Evolutionary conservation across 1,140 invertebrate genomes (phyloP).

Genomic region (Andricus grossulariae): DNA sequence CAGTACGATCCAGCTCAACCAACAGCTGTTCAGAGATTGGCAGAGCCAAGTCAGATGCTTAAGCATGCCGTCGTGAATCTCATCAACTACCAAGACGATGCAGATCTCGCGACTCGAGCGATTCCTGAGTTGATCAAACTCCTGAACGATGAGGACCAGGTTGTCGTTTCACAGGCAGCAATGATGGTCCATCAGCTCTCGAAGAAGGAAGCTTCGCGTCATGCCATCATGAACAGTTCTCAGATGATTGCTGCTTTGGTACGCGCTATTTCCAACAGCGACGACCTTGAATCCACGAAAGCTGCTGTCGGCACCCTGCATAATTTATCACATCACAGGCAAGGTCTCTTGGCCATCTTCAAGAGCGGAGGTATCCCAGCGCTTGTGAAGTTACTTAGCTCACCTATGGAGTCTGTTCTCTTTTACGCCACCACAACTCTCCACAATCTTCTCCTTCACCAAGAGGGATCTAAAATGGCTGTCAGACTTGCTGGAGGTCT

Average conservation of each 20-base stretch:
- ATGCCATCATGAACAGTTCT: constrained; percentile 98
- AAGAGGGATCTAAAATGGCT: constrained; percentile 98
- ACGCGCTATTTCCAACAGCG: constrained; percentile 94
- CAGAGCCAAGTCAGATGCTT: constrained; percentile 97
- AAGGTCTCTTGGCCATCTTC: constrained; percentile 97
- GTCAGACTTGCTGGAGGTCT: constrained; percentile 96
- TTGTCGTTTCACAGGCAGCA: constrained; percentile 96
- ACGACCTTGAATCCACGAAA: constrained; percentile 97
- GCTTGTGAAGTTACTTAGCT: constrained; percentile 95
- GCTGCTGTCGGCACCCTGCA: constrained; percentile 97
- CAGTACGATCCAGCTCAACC: constrained; percentile 95
- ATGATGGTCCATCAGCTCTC: constrained; percentile 99
- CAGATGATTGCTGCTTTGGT: constrained; percentile 98
- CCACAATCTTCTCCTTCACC: constrained; percentile 98
- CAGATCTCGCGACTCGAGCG: constrained; percentile 96
- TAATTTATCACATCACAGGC: constrained; percentile 97
- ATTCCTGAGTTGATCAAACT: constrained; percentile 99
- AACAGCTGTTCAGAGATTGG: constrained; percentile 95
- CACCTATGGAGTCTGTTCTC: constrained; percentile 96
- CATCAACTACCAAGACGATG: constrained; percentile 99
- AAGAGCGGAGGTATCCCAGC: constrained; percentile 99
- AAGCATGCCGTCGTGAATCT: constrained; percentile 98
- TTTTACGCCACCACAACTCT: constrained; percentile 99
- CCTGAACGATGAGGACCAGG: constrained; percentile 98
- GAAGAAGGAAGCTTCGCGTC: constrained; percentile 98